A percentile compares a stretch with the other conserved stretches of the same genome.
phyloP scores from a whole-genome alignment of 1,140 invertebrate species.

The Papilio xuthus region DNA sequence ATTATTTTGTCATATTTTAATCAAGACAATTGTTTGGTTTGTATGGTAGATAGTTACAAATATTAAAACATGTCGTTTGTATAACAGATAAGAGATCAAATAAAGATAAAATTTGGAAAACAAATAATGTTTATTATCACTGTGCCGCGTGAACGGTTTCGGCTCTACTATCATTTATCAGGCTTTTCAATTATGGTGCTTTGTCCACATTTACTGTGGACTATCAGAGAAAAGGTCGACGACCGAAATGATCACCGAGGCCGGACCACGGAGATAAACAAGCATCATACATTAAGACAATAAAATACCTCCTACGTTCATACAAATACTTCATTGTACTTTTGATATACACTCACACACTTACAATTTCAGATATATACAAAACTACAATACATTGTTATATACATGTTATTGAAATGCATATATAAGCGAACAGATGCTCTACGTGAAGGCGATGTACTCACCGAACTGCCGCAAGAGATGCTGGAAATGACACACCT shows the following conservation, averaged over 20 bases:
- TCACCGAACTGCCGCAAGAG: conserved; percentile 81
- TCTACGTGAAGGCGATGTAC: conserved; percentile 58
- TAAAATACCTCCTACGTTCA: conserved; percentile 32
- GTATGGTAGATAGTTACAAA: neutral
- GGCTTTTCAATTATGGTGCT: conserved; percentile 1
- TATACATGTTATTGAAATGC: conserved; percentile 44
- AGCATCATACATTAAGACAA: conserved; percentile 24
- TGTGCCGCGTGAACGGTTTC: neutral
- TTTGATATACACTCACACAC: neutral
- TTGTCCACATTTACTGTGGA: conserved; percentile 14
- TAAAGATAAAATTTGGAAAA: conserved; percentile 10
- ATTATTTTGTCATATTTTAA: neutral
- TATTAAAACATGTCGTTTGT: neutral
- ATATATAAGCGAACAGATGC: conserved; percentile 30
- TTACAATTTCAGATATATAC: neutral
- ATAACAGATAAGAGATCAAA: neutral
- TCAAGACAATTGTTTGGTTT: neutral
- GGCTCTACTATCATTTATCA: neutral
- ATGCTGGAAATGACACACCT: conserved; percentile 83
- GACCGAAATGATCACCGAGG: conserved; percentile 20
- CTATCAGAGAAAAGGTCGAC: conserved; percentile 16
- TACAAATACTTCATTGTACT: conserved; percentile 18
- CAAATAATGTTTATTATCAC: conserved; percentile 18
- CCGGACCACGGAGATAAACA: conserved; percentile 14
- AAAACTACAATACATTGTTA: conserved; percentile 12